Evolutionary conservation across 2,113 vertebrate species (phyloP).

Genomic region (Gila orcuttii): DNA sequence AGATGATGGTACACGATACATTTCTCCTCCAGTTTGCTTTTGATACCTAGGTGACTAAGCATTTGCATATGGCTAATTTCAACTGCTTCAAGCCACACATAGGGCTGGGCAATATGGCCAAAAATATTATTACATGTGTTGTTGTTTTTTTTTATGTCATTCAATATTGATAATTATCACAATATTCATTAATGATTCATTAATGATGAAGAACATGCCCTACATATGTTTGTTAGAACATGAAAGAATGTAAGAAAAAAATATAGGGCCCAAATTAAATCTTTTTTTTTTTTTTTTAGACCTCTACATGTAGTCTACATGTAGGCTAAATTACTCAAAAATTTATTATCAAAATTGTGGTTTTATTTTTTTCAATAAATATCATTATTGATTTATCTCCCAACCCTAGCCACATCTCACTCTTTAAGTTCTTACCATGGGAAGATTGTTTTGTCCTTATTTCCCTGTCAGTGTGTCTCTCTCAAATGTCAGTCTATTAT

Average conservation of each 20-base stretch:
- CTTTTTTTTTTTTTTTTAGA: not conserved
- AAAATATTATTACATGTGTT: not conserved
- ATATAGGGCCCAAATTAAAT: not conserved
- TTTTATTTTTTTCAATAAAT: not conserved
- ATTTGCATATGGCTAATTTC: not conserved
- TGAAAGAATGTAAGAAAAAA: not conserved
- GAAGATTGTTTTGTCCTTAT: not conserved
- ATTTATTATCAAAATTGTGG: too few relatives aligned
- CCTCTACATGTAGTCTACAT: too few relatives aligned
- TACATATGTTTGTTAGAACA: not conserved
- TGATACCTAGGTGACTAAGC: not conserved
- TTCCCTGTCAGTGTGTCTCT: not conserved
- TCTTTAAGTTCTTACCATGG: not conserved
- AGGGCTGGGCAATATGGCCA: not conserved
- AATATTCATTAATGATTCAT: not conserved
- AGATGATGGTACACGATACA: not conserved
- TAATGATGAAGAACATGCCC: not conserved
- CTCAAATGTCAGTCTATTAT: conserved; percentile 3
- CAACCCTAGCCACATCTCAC: not conserved
- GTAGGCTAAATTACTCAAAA: too few relatives aligned
- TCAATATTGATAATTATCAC: not conserved
- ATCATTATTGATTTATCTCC: not conserved
- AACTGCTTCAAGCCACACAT: not conserved
- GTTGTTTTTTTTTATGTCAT: not conserved
- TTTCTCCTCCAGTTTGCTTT: not conserved